These are phyloP conservation scores for Phorcus lineatus DNA, from an alignment of 2,888 invertebrate species.

Conservation along the genomic window DNA sequence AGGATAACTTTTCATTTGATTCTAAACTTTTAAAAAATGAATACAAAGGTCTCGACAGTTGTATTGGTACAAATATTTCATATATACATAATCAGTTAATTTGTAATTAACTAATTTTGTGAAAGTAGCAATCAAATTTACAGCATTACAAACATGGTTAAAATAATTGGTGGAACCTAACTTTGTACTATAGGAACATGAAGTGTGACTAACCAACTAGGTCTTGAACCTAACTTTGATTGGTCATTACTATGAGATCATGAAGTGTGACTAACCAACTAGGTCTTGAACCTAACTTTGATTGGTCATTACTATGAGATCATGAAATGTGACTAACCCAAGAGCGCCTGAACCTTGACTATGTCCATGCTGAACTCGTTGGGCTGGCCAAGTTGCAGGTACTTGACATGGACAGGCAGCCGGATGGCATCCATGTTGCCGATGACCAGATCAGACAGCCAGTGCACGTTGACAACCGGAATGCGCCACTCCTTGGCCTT, in stretches of 20 bases:
- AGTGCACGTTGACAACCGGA: constrained; percentile 92
- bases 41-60: too few relatives aligned
- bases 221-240: background rate
- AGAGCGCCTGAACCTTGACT: constrained; percentile 84
- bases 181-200: too few relatives aligned
- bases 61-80: too few relatives aligned
- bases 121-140: too few relatives aligned
- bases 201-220: too few relatives aligned
- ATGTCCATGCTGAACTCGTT: constrained; percentile 79
- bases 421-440: constrained; percentile 88
- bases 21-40: too few relatives aligned
- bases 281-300: constrained; percentile 81
- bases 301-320: background rate
- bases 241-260: too few relatives aligned
- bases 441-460: constrained; percentile 93
- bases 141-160: too few relatives aligned
- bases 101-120: too few relatives aligned
- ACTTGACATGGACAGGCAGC: constrained; percentile 78
- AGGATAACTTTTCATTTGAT: too few relatives aligned
- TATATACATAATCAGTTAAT: too few relatives aligned
- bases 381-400: constrained; percentile 88
- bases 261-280: constrained; percentile 84
- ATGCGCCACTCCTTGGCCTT: constrained; percentile 94
- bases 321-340: constrained; percentile 83
- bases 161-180: too few relatives aligned